Base-by-base conservation (phyloP, 2,113 vertebrate species). In the Bubo bubo region DNA sequence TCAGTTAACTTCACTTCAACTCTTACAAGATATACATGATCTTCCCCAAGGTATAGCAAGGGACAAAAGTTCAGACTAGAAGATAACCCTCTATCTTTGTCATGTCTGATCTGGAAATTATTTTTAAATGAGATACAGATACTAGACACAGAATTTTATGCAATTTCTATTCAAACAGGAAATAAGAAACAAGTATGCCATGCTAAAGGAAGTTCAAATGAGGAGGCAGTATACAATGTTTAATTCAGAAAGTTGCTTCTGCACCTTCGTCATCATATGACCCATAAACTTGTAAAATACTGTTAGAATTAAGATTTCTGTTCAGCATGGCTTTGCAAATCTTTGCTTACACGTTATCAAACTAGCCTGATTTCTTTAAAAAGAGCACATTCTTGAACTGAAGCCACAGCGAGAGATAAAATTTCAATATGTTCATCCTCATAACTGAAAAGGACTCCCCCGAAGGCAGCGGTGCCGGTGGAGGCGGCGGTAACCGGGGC, bases 401-500 rank as follows among this genome's bases (percentile, higher is more conserved):
- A 59, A 73, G 37, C 5, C 71, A 9, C 22, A 19, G 59, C 2
- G 20, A 14, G 23, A 49, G 58, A 4, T 7, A 16, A 28, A 9
- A 53, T 58, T 53, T 24, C 56, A 0, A 0, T 3, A 1, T 0
- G 21, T 59, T 27, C 26, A 5, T 20, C 14, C 34, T 22, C 14
- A 18, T 5, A 4, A 35, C 30, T 13, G 0, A 0, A 4, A 52
- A 24, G 32, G 41, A 2, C 9, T 5, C 0, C 2, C 63, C 37
- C 0, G 14, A 27, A 0, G 0, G 41, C 37, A 28, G 79, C 41
- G 14, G 50, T 3, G 82, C 74, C 3, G 67, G 34, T 2, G 27
- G 3, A 8, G 81, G 66, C 32, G 39, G 67, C 70, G 8, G 87
- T 75, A 68, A 4, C 81, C 45, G 23, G 41, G 79, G 71, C 88